A percentile compares a stretch with the other conserved stretches of the same genome.
Conservation (phyloP, 2,113 vertebrate genomes). For the Rhipidura dahli region DNA sequence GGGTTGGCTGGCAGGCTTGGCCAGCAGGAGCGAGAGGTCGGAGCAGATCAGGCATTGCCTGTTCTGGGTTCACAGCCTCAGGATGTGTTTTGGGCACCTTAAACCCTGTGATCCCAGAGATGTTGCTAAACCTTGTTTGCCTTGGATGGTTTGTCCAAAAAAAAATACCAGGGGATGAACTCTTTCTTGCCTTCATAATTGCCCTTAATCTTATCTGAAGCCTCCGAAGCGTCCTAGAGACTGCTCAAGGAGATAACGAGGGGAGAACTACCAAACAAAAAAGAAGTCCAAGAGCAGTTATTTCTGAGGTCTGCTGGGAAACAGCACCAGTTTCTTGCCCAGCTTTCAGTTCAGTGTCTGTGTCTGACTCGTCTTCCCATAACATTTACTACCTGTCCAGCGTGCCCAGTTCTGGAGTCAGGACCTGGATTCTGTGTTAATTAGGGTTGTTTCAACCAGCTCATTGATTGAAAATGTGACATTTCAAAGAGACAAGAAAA, state of each 20-base stretch:
- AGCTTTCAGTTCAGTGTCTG: background rate
- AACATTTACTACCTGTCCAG: background rate
- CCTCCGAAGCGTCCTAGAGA: background rate
- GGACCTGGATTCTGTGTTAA: background rate
- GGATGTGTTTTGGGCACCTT: background rate
- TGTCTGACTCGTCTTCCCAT: background rate
- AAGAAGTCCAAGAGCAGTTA: background rate
- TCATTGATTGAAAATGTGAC: background rate
- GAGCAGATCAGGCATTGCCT: background rate
- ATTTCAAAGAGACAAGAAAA: background rate
- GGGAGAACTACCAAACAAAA: background rate
- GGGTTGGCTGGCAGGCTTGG: background rate
- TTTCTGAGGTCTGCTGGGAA: background rate
- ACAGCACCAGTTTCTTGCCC: background rate
- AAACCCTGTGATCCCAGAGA: background rate
- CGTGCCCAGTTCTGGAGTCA: background rate
- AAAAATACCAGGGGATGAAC: background rate
- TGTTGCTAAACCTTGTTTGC: constrained; percentile 10
- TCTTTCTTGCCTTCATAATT: background rate
- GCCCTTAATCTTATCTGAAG: constrained; percentile 19
- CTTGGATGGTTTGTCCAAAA: background rate
- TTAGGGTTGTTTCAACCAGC: background rate
- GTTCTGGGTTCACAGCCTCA: background rate
- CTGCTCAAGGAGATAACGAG: background rate
- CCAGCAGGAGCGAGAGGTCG: rapidly evolving